Percentiles rank a stretch among this genome's conserved stretches.
phyloP scores from a whole-genome alignment of 2,113 vertebrate species.

The Scophthalmus maximus region DNA sequence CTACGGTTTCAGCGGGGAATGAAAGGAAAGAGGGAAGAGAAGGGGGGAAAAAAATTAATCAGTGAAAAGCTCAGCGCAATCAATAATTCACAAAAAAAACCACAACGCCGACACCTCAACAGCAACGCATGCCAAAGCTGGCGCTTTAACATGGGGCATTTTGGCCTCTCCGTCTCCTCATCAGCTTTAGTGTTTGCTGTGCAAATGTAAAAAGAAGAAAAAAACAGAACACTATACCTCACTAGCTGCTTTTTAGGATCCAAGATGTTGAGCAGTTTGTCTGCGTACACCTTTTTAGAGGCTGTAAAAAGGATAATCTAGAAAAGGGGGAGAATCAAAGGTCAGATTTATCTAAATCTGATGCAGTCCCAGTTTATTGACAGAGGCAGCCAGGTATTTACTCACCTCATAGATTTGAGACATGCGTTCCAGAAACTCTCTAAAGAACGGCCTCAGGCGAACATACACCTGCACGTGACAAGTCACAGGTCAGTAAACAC shows the following conservation, averaged over 20 bases:
- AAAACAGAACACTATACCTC: slow-evolving; percentile 84
- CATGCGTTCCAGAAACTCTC: slow-evolving; percentile 99
- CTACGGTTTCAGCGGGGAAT: slow-evolving; percentile 72
- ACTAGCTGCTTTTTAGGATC: slow-evolving; percentile 99
- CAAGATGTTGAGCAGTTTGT: slow-evolving; percentile 99
- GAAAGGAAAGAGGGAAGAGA: slow-evolving; percentile 37
- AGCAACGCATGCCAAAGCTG: neutral
- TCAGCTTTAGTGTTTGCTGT: neutral
- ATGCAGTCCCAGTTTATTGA: neutral
- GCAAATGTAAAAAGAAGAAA: neutral
- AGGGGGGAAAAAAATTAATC: slow-evolving; percentile 26
- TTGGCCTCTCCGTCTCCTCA: neutral
- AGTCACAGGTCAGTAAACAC: neutral
- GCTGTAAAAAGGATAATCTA: slow-evolving; percentile 99
- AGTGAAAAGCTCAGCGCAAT: slow-evolving; percentile 52
- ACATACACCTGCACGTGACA: slow-evolving; percentile 90
- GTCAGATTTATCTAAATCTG: neutral
- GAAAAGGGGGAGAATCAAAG: neutral
- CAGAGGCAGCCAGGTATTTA: neutral
- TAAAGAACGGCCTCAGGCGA: slow-evolving; percentile 96
- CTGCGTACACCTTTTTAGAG: slow-evolving; percentile 99
- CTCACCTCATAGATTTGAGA: slow-evolving; percentile 99
- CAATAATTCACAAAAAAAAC: slow-evolving; percentile 72
- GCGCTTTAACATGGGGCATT: neutral
- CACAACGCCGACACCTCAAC: slow-evolving; percentile 64